Base-by-base conservation (phyloP, 2,888 invertebrate genomes). In the Gonocerus acuteangulatus region DNA sequence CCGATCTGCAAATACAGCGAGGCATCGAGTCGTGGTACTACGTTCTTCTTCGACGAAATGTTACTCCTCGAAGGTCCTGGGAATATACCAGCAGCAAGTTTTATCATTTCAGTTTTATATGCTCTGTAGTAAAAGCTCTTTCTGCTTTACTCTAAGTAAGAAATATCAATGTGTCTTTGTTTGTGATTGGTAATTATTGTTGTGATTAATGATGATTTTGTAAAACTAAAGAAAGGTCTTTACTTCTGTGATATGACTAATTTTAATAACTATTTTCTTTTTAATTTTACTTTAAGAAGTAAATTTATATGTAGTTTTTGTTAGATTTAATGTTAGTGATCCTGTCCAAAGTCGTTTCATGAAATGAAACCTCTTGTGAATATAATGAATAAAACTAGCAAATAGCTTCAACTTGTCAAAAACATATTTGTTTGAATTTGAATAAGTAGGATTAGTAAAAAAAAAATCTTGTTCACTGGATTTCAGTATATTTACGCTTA, bases 1-100 rank as follows among this genome's bases (percentile, higher is more conserved):
- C 68, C 67, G 2, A 48, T 66, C 1, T 61, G 62, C 27, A 59
- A 64, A 19, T 62, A 65, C 48, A 48, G 63, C 27, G 48, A 65
- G 58, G 52, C 64, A 49, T 60, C 65, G 57, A 34, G 66, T 34
- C 64, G 65, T 64, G 44, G 64, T 51, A 54, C 63, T 6, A 58
- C 56, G 15, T 65, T 65, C 36, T 27, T 36, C 27, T 65, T 65
- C 27, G 59, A 54, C 23, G 61, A 61, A 22, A 21, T 21, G 16
- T 16, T 47, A 9, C 16, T 47, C 18, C 11, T 57, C 1, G 21
- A 44, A 1, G 57, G 39, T 19, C 19, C 57, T 27, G 18, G 16
- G 15, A 7, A 36, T 15, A 15, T 57, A 4, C 27, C 23, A 3
- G 32, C 45, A 27, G 32, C 45, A 27, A 47, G 47, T 19, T 47